Base-by-base conservation (phyloP, 2,113 vertebrate species). In the Hoplias malabaricus region DNA sequence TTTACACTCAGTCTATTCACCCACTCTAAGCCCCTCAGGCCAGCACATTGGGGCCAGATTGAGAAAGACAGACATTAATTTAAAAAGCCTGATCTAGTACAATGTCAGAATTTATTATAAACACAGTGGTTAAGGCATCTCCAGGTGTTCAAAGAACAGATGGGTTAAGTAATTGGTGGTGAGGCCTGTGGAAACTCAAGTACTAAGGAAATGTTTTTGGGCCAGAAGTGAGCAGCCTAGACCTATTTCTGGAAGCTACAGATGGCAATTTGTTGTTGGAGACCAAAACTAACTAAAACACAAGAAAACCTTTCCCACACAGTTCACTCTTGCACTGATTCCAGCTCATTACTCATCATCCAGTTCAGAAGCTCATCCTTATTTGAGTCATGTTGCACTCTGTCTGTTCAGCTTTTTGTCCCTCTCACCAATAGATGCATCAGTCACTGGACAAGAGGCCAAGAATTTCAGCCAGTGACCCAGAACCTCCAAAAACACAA, bases 221-320 rank as follows among this genome's bases (percentile, higher is more conserved):
- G 29, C 38, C 31, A 25, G 29, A 19, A 36, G 42, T 70, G 33
- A 33, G 40, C 42, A 21, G 23, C 38, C 56, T 62, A 38, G 75
- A 61, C 50, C 66, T 48, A 11, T 42, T 62, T 33, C 29, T 69
- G 38, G 48, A n/a, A n/a, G n/a, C n/a, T n/a, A n/a, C n/a, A n/a
- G n/a, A 77, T 50, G 29, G 69, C 29, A 69, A 77, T 65, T 66
- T 61, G 53, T 66, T 36, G 53, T 43, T 11, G n/a, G 29, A 69
- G 43, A 69, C 54, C 75, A 69, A 77, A 63, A 36, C 33, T n/a
- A 19, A 63, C 21, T 63, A 63, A 69, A 63, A 56, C 65, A 61
- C 68, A 19, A 11, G 53, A 25, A 11, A 67, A 40, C 48, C 23
- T 43, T 77, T 77, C 62, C 62, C 34, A 42, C 62, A 67, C 33